A percentile compares a stretch with the other conserved stretches of the same genome.
These are phyloP conservation scores for Pipistrellus pipistrellus DNA, from an alignment of 2,797 vertebrate genomes.

Conservation along the genomic window DNA sequence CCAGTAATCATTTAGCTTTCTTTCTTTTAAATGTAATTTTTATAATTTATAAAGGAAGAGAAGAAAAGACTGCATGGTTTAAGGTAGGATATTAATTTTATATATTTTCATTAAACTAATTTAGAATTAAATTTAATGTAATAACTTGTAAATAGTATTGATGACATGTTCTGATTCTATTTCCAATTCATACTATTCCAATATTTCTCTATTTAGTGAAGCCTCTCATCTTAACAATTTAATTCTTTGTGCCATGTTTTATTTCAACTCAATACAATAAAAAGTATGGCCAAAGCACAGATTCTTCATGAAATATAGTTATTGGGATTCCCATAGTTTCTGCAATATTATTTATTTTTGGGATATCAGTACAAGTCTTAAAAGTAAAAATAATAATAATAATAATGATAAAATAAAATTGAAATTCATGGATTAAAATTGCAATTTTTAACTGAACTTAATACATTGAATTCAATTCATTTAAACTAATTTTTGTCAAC, in stretches of 20 bases:
- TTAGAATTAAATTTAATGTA: conserved; percentile 25
- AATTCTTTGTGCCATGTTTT: background rate
- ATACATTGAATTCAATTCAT: conserved; percentile 11
- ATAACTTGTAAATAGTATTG: conserved; percentile 31
- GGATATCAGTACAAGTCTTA: background rate
- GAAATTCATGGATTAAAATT: background rate
- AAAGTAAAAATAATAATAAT: background rate
- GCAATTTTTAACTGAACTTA: conserved; percentile 50
- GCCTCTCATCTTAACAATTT: background rate
- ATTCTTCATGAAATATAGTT: background rate
- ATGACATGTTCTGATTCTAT: background rate
- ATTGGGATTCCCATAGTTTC: background rate
- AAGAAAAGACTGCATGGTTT: conserved; percentile 5
- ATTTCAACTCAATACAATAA: background rate
- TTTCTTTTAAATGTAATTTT: background rate
- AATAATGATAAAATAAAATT: background rate
- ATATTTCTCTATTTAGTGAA: background rate
- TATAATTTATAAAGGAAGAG: conserved; percentile 44
- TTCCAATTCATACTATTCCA: background rate
- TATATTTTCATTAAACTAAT: conserved; percentile 8
- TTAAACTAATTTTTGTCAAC: conserved; percentile 59
- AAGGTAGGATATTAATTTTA: background rate
- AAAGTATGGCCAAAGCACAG: background rate
- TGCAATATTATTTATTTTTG: background rate
- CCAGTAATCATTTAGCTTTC: background rate